These are phyloP conservation scores for Platorchestia sp. DNA, from an alignment of 1,140 invertebrate genomes.

Conservation along the genomic window DNA sequence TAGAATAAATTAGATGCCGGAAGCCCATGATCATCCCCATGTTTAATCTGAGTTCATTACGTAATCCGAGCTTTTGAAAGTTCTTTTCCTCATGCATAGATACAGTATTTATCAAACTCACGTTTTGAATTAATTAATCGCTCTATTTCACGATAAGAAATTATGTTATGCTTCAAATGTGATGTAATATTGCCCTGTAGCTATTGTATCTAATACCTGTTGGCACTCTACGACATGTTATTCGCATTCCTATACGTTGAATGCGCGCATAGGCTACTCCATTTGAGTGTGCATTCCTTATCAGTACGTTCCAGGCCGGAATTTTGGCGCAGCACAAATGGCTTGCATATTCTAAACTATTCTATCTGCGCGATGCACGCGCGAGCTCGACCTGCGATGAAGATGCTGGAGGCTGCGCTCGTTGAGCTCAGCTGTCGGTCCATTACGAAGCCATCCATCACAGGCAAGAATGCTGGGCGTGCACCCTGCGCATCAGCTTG, in stretches of 20 bases:
- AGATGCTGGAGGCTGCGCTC: background rate
- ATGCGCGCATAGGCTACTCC: background rate
- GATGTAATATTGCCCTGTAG: background rate
- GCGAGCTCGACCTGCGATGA: background rate
- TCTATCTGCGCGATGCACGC: background rate
- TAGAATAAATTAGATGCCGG: no score
- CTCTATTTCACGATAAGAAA: no score
- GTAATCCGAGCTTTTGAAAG: no score
- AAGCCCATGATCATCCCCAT: no score
- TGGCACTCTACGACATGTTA: background rate
- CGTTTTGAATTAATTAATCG: no score
- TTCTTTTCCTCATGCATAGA: no score
- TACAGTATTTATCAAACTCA: no score
- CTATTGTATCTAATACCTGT: background rate
- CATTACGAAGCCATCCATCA: constrained; percentile 47
- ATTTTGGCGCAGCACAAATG: background rate
- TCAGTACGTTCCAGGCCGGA: background rate
- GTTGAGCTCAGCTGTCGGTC: background rate
- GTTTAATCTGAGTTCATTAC: no score
- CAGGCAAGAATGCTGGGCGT: constrained; percentile 18
- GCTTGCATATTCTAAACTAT: background rate
- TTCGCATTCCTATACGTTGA: background rate
- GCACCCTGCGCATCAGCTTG: constrained; percentile 14
- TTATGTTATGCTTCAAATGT: background rate
- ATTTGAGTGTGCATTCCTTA: background rate